Evolutionary conservation across 1,140 invertebrate species (phyloP).

Genomic region (Euwallacea fornicatus): DNA sequence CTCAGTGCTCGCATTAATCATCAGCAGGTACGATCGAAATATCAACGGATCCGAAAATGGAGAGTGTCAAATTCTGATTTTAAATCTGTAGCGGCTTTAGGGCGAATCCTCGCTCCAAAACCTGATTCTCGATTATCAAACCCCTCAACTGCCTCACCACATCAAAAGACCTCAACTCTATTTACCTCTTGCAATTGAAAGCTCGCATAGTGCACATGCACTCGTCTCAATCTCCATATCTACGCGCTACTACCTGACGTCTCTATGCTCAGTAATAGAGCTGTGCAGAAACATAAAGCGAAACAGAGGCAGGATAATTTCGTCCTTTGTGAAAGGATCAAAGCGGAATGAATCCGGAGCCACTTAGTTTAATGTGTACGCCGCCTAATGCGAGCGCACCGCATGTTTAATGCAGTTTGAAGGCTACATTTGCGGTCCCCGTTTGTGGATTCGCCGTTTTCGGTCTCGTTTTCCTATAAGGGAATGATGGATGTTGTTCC

Average conservation of each 20-base stretch:
- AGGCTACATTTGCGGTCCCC: not conserved
- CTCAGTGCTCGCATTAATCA: no score
- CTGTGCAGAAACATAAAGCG: slow-evolving; percentile 16
- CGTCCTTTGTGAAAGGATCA: slow-evolving; percentile 32
- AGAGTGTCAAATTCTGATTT: no score
- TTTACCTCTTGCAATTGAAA: no score
- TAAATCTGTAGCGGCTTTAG: no score
- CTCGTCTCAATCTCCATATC: not conserved
- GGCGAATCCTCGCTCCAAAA: no score
- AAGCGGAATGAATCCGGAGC: slow-evolving; percentile 25
- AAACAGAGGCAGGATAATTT: slow-evolving; percentile 20
- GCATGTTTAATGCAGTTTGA: slow-evolving; percentile 35
- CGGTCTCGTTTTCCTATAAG: not conserved
- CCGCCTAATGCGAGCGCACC: slow-evolving; percentile 8
- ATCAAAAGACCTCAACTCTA: no score
- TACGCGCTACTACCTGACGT: not conserved
- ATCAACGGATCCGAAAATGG: no score
- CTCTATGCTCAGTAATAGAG: not conserved
- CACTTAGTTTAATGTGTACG: slow-evolving; percentile 30
- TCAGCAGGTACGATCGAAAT: no score
- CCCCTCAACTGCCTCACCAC: no score
- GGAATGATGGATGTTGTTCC: no score
- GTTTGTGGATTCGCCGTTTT: slow-evolving; percentile 14
- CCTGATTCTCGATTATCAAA: no score
- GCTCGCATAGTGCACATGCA: not conserved